Conservation (phyloP, 2,888 invertebrate genomes). For the Lycocerus yunnanus region DNA sequence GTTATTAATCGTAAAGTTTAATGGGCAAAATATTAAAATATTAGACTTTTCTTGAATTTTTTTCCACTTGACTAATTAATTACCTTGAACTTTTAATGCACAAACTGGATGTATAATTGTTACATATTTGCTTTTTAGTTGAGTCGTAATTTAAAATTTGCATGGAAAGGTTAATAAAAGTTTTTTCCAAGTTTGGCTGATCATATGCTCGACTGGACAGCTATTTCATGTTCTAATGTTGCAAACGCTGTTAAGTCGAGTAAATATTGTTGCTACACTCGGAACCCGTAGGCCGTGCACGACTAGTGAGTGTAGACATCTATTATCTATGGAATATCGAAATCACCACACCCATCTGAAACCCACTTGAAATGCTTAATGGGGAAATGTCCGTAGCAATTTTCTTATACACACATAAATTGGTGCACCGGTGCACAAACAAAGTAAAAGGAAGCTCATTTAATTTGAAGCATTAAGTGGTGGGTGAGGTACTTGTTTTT, state of each 20-base stretch:
- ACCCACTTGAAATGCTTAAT: constrained; percentile 7
- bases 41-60: background rate
- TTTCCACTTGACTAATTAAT: background rate
- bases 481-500: background rate
- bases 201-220: background rate
- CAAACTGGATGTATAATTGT: background rate
- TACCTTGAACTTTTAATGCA: background rate
- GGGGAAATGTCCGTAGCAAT: constrained; percentile 4
- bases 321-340: constrained; percentile 16
- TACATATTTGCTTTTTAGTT: background rate
- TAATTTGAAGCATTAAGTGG: background rate
- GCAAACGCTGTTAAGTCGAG: background rate
- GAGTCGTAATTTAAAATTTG: background rate
- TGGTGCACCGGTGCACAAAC: background rate
- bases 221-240: background rate
- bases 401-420: constrained; percentile 1
- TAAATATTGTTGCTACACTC: constrained; percentile 8
- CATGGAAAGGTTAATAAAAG: background rate
- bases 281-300: constrained; percentile 17
- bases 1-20: background rate
- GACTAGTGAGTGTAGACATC: constrained; percentile 7
- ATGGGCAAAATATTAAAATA: background rate
- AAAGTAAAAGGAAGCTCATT: background rate
- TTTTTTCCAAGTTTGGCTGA: background rate
- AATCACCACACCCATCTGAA: constrained; percentile 18